Conservation (phyloP, 2,888 invertebrate species). For the Parapristionchus giblindavisi region DNA sequence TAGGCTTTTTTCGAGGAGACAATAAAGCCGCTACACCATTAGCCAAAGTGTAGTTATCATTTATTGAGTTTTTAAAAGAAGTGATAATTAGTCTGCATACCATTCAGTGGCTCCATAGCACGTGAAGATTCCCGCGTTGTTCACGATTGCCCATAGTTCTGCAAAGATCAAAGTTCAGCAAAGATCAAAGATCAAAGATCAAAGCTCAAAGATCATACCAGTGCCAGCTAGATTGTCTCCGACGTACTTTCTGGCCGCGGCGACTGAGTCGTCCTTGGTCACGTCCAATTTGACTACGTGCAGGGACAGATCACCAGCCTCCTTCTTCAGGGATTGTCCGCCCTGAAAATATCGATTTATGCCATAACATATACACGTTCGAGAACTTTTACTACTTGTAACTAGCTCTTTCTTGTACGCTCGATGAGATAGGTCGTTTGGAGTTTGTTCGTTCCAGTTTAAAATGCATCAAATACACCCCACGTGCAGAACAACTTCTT, state of each 20-base stretch:
- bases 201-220: not conserved
- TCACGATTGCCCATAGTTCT: conserved; percentile 88
- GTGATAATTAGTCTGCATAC: conserved; percentile 66
- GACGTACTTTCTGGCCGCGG: not conserved
- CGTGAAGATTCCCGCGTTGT: conserved; percentile 86
- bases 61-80: not conserved
- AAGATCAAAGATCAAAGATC: not conserved
- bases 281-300: conserved; percentile 9
- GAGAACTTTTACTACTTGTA: too few species aligned
- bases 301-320: not conserved
- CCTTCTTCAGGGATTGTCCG: not conserved
- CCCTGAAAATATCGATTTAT: conserved; percentile 19
- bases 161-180: conserved; percentile 39
- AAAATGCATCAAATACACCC: too few species aligned
- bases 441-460: too few species aligned
- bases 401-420: too few species aligned
- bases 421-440: too few species aligned
- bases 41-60: too few species aligned
- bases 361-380: too few species aligned
- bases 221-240: conserved; percentile 24
- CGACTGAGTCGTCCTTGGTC: conserved; percentile 23
- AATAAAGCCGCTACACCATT: too few species aligned
- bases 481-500: too few species aligned
- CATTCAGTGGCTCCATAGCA: conserved; percentile 89
- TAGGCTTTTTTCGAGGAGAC: too few species aligned